Percentiles rank a stretch among this genome's conserved stretches.
Evolutionary conservation across 2,888 invertebrate genomes (phyloP).

Genomic region (Lasiommata megera): DNA sequence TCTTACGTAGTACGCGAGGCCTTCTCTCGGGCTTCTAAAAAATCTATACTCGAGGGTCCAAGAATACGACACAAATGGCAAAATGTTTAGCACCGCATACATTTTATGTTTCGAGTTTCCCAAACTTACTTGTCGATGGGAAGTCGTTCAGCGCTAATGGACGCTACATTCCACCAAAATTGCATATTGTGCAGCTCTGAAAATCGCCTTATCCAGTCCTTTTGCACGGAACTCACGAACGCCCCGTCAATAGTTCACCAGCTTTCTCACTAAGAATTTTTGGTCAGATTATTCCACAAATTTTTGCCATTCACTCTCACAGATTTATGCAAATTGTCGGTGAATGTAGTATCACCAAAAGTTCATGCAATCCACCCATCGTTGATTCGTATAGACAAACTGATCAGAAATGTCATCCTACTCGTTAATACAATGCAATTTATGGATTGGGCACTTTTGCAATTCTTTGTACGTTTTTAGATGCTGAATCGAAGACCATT

Average conservation of each 20-base stretch:
- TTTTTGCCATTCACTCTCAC: background rate
- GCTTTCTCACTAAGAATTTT: constrained; percentile 4
- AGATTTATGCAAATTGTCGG: background rate
- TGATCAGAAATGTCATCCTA: background rate
- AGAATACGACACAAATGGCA: background rate
- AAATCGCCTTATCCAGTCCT: constrained; percentile 27
- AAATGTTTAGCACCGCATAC: background rate
- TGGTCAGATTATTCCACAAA: constrained; percentile 5
- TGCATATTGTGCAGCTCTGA: constrained; percentile 31
- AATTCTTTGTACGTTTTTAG: background rate
- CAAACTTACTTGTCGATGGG: background rate
- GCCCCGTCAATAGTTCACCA: constrained; percentile 8
- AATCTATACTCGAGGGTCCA: background rate
- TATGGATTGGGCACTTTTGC: background rate
- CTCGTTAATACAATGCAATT: background rate
- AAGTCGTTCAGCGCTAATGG: background rate
- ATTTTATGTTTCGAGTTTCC: background rate
- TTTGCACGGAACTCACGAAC: background rate
- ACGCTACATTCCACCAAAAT: background rate
- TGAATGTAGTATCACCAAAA: background rate
- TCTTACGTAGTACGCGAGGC: too few relatives aligned
- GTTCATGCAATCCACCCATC: background rate
- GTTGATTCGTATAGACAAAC: background rate
- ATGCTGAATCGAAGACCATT: background rate
- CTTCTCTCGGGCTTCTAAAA: too few relatives aligned